Evolutionary conservation across 2,888 invertebrate species (phyloP).

Genomic region (Linnaemya vulpina): DNA sequence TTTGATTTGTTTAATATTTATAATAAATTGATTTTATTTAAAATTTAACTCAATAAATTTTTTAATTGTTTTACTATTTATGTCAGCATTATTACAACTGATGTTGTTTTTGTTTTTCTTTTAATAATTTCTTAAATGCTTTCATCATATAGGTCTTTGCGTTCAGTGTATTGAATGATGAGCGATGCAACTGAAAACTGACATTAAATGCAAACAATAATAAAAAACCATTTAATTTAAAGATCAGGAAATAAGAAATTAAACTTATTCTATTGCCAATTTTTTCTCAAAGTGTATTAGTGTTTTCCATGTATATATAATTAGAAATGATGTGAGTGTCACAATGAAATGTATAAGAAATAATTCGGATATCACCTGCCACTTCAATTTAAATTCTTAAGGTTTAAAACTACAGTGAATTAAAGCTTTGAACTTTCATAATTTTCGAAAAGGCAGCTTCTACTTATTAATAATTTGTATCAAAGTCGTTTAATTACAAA

Average conservation of each 20-base stretch:
- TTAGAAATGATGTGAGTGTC: conserved; percentile 28
- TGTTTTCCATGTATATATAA: conserved; percentile 45
- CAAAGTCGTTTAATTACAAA: too few relatives aligned
- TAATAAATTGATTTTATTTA: neutral
- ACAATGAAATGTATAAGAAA: neutral
- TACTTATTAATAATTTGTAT: too few relatives aligned
- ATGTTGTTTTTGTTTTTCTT: neutral
- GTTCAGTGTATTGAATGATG: conserved; percentile 39
- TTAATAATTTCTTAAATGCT: neutral
- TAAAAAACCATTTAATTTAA: conserved; percentile 47
- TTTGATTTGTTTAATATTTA: neutral
- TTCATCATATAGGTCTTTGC: neutral
- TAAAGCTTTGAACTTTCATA: too few relatives aligned
- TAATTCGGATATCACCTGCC: too few relatives aligned
- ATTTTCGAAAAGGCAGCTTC: too few relatives aligned
- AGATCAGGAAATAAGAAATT: conserved; percentile 63
- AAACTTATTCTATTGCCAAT: conserved; percentile 81
- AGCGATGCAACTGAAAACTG: conserved; percentile 74
- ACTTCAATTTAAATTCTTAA: too few relatives aligned
- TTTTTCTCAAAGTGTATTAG: conserved; percentile 80
- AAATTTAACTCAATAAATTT: neutral
- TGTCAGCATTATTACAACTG: neutral
- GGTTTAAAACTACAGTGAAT: too few relatives aligned
- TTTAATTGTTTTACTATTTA: neutral
- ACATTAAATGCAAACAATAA: conserved; percentile 72